phyloP scores from a whole-genome alignment of 2,797 vertebrate species.

The Paratrypauchen microcephalus region DNA sequence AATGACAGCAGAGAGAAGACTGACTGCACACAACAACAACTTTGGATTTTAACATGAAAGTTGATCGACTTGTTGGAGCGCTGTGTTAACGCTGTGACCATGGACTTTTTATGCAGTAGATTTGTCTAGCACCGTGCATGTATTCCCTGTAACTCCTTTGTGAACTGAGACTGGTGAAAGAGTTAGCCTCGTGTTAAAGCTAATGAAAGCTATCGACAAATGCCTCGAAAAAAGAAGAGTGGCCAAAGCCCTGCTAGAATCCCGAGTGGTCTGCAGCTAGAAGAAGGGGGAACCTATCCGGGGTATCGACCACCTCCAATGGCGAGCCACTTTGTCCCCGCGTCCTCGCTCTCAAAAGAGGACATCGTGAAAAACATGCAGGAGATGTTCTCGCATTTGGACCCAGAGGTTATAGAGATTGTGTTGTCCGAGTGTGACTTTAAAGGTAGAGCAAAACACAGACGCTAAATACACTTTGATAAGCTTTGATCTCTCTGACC shows the following conservation, averaged over 20 bases:
- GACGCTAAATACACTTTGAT: not conserved
- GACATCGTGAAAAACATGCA: slow-evolving; percentile 83
- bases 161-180: slow-evolving; percentile 8
- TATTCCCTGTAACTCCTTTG: not conserved
- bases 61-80: slow-evolving; percentile 52
- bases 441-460: slow-evolving; percentile 82
- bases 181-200: slow-evolving; percentile 33
- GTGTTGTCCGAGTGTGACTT: slow-evolving; percentile 95
- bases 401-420: slow-evolving; percentile 91
- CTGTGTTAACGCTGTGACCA: slow-evolving; percentile 32
- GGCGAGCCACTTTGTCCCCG: slow-evolving; percentile 40
- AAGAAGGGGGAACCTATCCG: slow-evolving; percentile 42
- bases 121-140: slow-evolving; percentile 24
- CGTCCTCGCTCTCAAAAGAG: slow-evolving; percentile 58
- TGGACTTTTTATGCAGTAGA: slow-evolving; percentile 12
- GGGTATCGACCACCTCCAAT: slow-evolving; percentile 30
- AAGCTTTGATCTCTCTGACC: not conserved
- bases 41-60: not conserved
- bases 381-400: slow-evolving; percentile 95
- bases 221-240: slow-evolving; percentile 92
- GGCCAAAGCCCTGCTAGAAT: slow-evolving; percentile 81
- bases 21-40: not conserved
- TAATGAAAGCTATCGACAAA: slow-evolving; percentile 54
- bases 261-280: slow-evolving; percentile 46
- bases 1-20: not conserved